Percentiles rank a stretch among this genome's conserved stretches.
Conservation (phyloP, 2,113 vertebrate genomes). For the Zosterops hypoxanthus region DNA sequence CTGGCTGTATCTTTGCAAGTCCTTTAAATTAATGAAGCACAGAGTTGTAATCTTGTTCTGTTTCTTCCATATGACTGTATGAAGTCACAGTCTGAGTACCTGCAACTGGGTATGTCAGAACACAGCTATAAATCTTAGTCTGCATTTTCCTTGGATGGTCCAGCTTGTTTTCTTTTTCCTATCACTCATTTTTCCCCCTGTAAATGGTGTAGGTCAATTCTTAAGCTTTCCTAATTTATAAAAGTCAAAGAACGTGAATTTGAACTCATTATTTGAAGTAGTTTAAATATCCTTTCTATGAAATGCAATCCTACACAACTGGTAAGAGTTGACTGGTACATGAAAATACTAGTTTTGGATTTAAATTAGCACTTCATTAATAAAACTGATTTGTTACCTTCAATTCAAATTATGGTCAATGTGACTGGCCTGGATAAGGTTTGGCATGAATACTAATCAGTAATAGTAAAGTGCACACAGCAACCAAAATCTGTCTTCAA, state of each 20-base stretch:
- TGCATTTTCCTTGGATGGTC: not conserved
- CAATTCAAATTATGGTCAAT: not conserved
- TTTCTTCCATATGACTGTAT: not conserved
- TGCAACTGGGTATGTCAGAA: not conserved
- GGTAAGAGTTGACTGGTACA: not conserved
- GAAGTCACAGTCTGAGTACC: not conserved
- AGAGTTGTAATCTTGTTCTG: not conserved
- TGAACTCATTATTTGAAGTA: not conserved
- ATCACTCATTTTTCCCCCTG: fast-evolving
- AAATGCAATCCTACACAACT: not conserved
- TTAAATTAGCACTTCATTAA: not conserved
- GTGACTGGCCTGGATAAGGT: not conserved
- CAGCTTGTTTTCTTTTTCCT: not conserved
- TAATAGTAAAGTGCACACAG: not conserved
- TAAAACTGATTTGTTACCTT: not conserved
- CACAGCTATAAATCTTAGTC: not conserved
- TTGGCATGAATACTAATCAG: not conserved
- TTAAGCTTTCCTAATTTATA: not conserved
- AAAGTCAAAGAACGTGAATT: not conserved
- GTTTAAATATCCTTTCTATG: not conserved
- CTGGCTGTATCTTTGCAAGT: not conserved
- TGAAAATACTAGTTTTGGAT: not conserved
- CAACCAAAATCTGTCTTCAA: not conserved
- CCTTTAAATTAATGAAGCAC: not conserved
- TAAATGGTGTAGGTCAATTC: not conserved